These are phyloP conservation scores for Drosophila takahashii DNA, from an alignment of 1,140 invertebrate species.

Conservation along the genomic window DNA sequence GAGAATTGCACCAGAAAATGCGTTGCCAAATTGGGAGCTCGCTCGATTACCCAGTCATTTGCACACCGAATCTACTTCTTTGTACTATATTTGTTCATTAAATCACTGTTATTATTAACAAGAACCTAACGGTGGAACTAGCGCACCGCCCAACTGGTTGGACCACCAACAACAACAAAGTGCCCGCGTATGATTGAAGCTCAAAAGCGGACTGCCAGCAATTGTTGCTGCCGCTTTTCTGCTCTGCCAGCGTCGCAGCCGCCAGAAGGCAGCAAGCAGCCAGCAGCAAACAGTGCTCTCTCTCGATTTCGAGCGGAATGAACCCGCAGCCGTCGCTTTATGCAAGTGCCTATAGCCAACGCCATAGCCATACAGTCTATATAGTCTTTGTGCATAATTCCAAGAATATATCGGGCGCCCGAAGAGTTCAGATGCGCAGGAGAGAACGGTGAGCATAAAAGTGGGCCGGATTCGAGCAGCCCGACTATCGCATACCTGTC, in stretches of 20 bases:
- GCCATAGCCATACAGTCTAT: constrained; percentile 15
- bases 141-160: constrained; percentile 3
- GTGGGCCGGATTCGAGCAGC: too few relatives aligned
- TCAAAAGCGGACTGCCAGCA: constrained; percentile 62
- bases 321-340: constrained; percentile 15
- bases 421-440: constrained; percentile 40
- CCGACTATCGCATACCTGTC: constrained; percentile 4
- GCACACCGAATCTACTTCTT: constrained; percentile 1
- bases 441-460: constrained; percentile 13
- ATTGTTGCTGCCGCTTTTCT: constrained; percentile 34
- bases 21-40: constrained; percentile 9
- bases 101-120: constrained; percentile 16
- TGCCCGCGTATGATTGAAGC: constrained; percentile 71
- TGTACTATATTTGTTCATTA: not conserved
- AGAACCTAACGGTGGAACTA: not conserved
- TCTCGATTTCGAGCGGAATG: constrained; percentile 22
- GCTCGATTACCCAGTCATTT: not conserved
- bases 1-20: constrained; percentile 9
- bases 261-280: not conserved
- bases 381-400: constrained; percentile 55
- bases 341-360: constrained; percentile 5
- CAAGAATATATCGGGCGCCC: constrained; percentile 39
- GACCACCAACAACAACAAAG: constrained; percentile 61
- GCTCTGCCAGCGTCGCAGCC: constrained; percentile 12
- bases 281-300: not conserved